Base-by-base conservation (phyloP, 2,113 vertebrate genomes). In the Panthera leo region DNA sequence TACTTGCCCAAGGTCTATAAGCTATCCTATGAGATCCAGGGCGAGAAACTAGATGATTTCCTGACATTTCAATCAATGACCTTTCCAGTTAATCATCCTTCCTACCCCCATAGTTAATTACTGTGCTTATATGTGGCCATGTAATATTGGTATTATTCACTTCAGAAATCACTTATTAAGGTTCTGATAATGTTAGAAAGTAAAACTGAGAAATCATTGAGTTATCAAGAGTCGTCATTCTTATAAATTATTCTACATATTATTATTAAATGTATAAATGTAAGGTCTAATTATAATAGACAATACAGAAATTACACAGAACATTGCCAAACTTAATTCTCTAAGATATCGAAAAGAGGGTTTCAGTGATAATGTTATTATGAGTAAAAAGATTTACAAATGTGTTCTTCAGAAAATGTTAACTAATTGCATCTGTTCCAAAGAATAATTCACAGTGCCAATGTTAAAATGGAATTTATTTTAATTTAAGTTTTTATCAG, bases 361-460 rank as follows among this genome's bases (percentile, higher is more conserved):
- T 61, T 61, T 97, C 11, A 58, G 51, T 53, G 83, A 68, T 53
- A 23, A 48, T 93, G 80, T 34, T 85, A 96, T 67, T 65, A 31
- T 18, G 6, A 85, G 13, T 29, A 89, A 84, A 45, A 97, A 75
- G 25, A 97, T 92, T 90, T 91, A 78, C 97, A 98, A 84, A 91
- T 88, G 58, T 45, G 45, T 53, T 96, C 83, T 95, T 93, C 86
- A n/a, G 95, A 95, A 95, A 98, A 98, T 94, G 10, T 94, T 85
- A 97, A 94, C 95, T 92, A 94, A 89, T 34, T 97, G 63, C 53
- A 85, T 97, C 63, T 95, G 86, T 86, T 95, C 89, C 95, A 48
- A 98, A 97, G 73, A 96, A 96, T 92, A 96, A 91, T 67, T 95
- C 68, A 85, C 23, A 76, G 18, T 96, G 88, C 73, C 79, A 91